A percentile compares a stretch with the other conserved stretches of the same genome.
Evolutionary conservation across 2,888 invertebrate genomes (phyloP).

Genomic region (Drosophila leonis): DNA sequence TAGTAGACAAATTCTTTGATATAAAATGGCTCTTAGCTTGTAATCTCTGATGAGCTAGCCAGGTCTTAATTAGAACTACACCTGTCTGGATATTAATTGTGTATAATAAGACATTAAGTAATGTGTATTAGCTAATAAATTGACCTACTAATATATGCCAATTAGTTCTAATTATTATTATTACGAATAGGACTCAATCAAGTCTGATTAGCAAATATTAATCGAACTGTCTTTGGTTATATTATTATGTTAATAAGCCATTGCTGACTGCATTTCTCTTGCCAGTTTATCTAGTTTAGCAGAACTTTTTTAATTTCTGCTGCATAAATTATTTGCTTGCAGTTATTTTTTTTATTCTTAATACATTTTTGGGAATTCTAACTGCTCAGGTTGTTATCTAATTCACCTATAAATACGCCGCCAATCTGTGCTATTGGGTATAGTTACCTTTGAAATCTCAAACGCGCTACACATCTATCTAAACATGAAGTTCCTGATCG

Average conservation of each 20-base stretch:
- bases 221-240: neutral
- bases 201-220: neutral
- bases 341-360: neutral
- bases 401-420: slow-evolving; percentile 34
- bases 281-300: slow-evolving; percentile 10
- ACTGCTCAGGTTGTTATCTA: neutral
- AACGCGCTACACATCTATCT: slow-evolving; percentile 38
- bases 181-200: no score
- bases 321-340: neutral
- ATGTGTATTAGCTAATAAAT: neutral
- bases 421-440: slow-evolving; percentile 12
- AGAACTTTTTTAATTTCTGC: neutral
- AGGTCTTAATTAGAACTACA: neutral
- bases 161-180: neutral
- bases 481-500: slow-evolving; percentile 76
- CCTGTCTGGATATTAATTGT: neutral
- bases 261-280: neutral
- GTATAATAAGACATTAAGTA: neutral
- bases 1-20: no score
- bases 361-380: neutral
- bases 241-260: slow-evolving; percentile 1
- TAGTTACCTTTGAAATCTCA: slow-evolving; percentile 56
- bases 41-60: neutral
- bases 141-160: slow-evolving; percentile 1
- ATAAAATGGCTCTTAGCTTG: neutral